Base-by-base conservation (phyloP, 2,113 vertebrate species). In the Rhombomys opimus region DNA sequence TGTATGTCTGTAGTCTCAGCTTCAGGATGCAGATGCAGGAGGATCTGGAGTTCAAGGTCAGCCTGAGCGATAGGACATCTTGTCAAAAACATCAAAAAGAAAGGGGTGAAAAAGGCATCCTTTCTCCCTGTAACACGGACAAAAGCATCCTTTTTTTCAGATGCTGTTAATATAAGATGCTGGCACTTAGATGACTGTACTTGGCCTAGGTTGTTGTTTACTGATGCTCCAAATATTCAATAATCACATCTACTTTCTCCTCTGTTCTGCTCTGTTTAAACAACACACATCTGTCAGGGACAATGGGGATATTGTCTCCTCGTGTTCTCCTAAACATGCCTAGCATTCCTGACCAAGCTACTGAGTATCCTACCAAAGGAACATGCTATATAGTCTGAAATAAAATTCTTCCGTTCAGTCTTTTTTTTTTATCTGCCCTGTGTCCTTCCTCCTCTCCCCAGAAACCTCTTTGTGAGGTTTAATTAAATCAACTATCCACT, bases 241-340 rank as follows among this genome's bases (percentile, higher is more conserved):
- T 7, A 50, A 77, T 54, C 70, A 41, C 82, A 85, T 94, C 75
- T 7, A 78, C 38, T 87, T 92, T 85, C n/a, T 46, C 1, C 22
- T n/a, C 65, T 89, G 3, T 75, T 91, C n/a, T 85, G 14, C 14
- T 80, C 94, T 38, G 23, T 90, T 77, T 84, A 87, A 87, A 86
- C 52, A 77, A 89, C 63, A 61, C 15, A 30, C 63, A 61, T 54
- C 27, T 14, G 27, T 90, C 0, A 35, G 23, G 13, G 54, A 54
- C 54, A 80, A 46, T 41, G 41, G 4, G 41, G 93, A 0, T 59
- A 61, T 63, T 50, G 15, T 63, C 54, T 87, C 30, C 30, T 61
- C 0, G 27, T 61, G 8, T 30, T 82, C 70, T 46, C 30, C 4
- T 75, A 27, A 81, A 75, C 10, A 59, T 14, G 2, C 1, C 35